Evolutionary conservation across 2,113 vertebrate genomes (phyloP).

Genomic region (Tragelaphus strepsiceros): DNA sequence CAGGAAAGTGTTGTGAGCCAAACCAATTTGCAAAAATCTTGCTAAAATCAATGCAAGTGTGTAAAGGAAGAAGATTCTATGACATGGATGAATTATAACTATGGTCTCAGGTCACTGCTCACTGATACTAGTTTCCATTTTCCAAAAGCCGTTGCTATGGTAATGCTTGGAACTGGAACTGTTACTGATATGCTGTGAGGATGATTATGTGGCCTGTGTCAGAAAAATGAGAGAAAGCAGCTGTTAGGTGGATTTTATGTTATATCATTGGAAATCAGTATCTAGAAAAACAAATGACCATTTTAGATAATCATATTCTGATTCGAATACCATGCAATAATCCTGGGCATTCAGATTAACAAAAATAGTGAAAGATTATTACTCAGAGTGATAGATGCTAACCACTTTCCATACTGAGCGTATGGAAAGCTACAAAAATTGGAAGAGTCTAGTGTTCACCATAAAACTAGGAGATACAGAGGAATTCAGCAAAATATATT

Average conservation of each 20-base stretch:
- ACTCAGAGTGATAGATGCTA: neutral
- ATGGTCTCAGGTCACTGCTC: slow-evolving; percentile 11
- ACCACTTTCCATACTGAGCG: neutral
- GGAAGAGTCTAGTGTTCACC: neutral
- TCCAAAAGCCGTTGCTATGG: slow-evolving; percentile 63
- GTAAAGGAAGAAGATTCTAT: slow-evolving; percentile 6
- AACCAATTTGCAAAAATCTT: slow-evolving; percentile 1
- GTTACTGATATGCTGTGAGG: slow-evolving; percentile 42
- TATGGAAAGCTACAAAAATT: neutral
- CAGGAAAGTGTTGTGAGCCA: neutral
- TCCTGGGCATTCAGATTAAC: neutral
- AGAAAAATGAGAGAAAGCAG: slow-evolving; percentile 47
- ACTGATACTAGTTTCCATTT: slow-evolving; percentile 36
- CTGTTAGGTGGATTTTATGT: neutral
- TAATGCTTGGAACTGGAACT: slow-evolving; percentile 44
- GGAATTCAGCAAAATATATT: neutral
- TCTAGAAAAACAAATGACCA: slow-evolving; percentile 13
- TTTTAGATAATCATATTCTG: slow-evolving; percentile 10
- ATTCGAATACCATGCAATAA: neutral
- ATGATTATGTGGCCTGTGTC: slow-evolving; percentile 36
- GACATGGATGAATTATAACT: slow-evolving; percentile 39
- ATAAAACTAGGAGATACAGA: neutral
- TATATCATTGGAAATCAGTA: neutral
- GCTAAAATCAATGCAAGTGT: neutral
- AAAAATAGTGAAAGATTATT: neutral